A percentile compares a stretch with the other conserved stretches of the same genome.
Conservation (phyloP, 92 coral and sea anemone species). For the Umimayanthus chanpuru region DNA sequence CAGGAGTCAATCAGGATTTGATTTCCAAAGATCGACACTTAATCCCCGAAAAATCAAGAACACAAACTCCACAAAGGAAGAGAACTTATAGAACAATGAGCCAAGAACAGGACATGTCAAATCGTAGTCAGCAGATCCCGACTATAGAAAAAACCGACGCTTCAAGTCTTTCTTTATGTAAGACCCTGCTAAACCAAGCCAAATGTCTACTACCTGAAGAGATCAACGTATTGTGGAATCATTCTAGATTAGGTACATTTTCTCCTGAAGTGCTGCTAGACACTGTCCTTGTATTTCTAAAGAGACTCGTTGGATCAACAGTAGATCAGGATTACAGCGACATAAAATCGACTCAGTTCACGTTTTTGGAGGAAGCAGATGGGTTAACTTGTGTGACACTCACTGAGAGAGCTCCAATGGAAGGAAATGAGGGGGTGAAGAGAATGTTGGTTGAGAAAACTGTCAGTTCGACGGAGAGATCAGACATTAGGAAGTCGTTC, state of each 20-base stretch:
- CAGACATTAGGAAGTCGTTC: conserved; percentile 2
- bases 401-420: neutral
- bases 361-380: neutral
- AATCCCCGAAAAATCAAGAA: neutral
- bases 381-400: neutral
- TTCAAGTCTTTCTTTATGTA: neutral
- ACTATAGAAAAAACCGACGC: neutral
- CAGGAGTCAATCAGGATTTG: neutral
- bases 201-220: neutral
- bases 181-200: neutral
- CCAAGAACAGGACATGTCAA: neutral
- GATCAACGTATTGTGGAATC: neutral
- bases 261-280: conserved; percentile 9
- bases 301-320: conserved; percentile 1
- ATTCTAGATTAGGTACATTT: conserved; percentile 12
- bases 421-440: neutral
- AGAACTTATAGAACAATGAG: neutral
- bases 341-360: neutral
- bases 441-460: conserved; percentile 14
- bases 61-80: conserved; percentile 12
- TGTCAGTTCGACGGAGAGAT: neutral
- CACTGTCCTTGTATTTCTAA: conserved; percentile 9
- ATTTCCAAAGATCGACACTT: neutral
- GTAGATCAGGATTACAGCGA: conserved; percentile 12
- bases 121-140: neutral